These are phyloP conservation scores for Hyla sarda DNA, from an alignment of 2,113 vertebrate species.

Conservation along the genomic window DNA sequence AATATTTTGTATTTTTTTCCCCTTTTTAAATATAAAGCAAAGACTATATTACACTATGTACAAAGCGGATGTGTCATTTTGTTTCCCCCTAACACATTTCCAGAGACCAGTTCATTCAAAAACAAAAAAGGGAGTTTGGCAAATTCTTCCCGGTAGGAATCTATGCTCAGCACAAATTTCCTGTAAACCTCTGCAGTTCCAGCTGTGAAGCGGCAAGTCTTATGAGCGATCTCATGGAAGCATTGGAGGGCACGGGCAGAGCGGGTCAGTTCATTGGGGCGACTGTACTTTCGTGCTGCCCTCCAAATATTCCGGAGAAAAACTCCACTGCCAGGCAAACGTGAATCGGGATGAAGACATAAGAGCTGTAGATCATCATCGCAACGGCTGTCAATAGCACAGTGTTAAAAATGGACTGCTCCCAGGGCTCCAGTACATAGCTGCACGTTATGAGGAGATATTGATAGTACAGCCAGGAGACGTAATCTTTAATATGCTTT, in stretches of 20 bases:
- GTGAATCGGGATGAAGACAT: conserved; percentile 94
- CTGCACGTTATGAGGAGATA: conserved; percentile 96
- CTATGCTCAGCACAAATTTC: background rate
- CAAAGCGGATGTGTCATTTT: background rate
- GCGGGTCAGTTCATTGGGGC: conserved; percentile 75
- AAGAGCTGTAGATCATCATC: conserved; percentile 94
- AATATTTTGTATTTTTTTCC: background rate
- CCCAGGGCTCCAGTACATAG: conserved; percentile 96
- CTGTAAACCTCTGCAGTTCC: background rate
- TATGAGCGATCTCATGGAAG: background rate
- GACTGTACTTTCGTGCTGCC: conserved; percentile 75
- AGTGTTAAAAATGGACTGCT: conserved; percentile 91
- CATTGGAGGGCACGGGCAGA: background rate
- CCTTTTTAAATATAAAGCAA: background rate
- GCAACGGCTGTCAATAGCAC: conserved; percentile 84
- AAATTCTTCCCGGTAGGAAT: conserved; percentile 1
- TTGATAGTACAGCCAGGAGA: conserved; percentile 95
- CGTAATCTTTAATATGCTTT: conserved; percentile 84
- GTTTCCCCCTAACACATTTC: background rate
- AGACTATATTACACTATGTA: background rate
- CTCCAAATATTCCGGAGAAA: conserved; percentile 86
- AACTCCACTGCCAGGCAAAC: conserved; percentile 88
- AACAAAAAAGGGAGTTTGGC: background rate
- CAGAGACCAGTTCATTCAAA: background rate
- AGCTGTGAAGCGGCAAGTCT: conserved; percentile 5